Evolutionary conservation across 2,797 vertebrate genomes (phyloP), one percentile per base, ranked within the genome.

Genomic region (Naso thynnoides): DNA sequence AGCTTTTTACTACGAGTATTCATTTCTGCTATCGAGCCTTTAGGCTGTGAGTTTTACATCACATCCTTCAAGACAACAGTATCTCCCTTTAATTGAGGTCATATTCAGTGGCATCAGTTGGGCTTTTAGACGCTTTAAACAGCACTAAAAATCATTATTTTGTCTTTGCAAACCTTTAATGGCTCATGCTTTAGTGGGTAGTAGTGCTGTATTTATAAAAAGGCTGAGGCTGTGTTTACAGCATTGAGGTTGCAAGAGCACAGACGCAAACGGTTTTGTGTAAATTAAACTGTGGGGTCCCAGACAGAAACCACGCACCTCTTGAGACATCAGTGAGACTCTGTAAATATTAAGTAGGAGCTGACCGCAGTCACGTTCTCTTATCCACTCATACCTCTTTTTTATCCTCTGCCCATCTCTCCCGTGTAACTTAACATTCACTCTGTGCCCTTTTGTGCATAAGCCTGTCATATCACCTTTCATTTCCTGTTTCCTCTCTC

Each of bases 271-370:
- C 59, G 44, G 58, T 70, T 73, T 56, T 39, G 57, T 59, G 74
- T 60, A 68, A 72, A 77, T 72, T 21, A 44, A 73, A 59, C 52
- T 16, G 44, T 57, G 62, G 49, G 39, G 33, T 70, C 59, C 52
- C 62, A 74, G 68, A 71, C 65, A 21, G 70, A 50, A 45, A 27
- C 57, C 2, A 14, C 69, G 66, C 0, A 42, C 41, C 47, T 75
- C 72, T 79, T 84, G 72, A 70, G 31, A 86, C 42, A 57, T 70
- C 56, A 24, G 8, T 10, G 10, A 33, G 5, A 70, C 47, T 59
- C 41, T 76, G 60, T 84, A 84, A 86, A 89, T 76, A 79, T 75
- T 57, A 76, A 53, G 36, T 38, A 38, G 42, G 24, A 74, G 31
- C 31, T 54, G 31, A 50, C 58, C 23, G 0, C 31, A 66, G 64